Percentiles rank a stretch among this genome's conserved stretches.
Conservation (phyloP, 2,888 invertebrate species). For the Empis livida region DNA sequence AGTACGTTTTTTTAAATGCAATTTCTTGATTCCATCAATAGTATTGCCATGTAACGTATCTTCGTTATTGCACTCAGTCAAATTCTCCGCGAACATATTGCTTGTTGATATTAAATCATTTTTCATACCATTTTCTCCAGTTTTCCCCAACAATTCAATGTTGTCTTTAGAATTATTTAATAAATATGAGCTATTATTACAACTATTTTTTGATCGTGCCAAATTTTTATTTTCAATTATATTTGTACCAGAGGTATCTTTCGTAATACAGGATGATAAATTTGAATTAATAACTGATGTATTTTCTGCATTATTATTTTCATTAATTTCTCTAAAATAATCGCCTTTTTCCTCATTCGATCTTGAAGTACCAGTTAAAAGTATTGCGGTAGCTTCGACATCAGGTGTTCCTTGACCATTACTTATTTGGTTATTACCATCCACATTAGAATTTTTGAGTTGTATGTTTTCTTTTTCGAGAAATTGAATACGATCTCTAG, state of each 20-base stretch:
- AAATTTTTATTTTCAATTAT: background rate
- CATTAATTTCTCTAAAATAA: background rate
- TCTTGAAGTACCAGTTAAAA: conserved; percentile 5
- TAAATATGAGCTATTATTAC: too few relatives aligned
- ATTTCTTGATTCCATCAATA: conserved; percentile 8
- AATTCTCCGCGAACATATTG: conserved; percentile 9
- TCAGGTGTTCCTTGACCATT: conserved; percentile 2
- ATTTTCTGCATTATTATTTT: background rate
- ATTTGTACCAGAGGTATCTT: background rate
- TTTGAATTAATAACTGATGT: too few relatives aligned
- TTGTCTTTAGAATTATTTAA: too few relatives aligned
- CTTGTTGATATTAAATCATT: conserved; percentile 7
- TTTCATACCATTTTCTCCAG: conserved; percentile 11
- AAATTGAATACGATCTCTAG: conserved; percentile 53
- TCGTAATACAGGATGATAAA: too few relatives aligned
- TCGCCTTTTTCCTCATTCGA: conserved; percentile 14
- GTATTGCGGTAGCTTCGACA: background rate
- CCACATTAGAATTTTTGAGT: conserved; percentile 17
- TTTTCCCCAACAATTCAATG: conserved; percentile 5
- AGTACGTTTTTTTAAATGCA: conserved; percentile 26
- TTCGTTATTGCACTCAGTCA: conserved; percentile 10
- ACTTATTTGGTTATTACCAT: conserved; percentile 8
- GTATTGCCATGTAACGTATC: conserved; percentile 12
- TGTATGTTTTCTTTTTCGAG: conserved; percentile 45
- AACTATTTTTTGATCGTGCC: too few relatives aligned